Conservation (phyloP, 2,888 invertebrate genomes). For the Bombylius major region DNA sequence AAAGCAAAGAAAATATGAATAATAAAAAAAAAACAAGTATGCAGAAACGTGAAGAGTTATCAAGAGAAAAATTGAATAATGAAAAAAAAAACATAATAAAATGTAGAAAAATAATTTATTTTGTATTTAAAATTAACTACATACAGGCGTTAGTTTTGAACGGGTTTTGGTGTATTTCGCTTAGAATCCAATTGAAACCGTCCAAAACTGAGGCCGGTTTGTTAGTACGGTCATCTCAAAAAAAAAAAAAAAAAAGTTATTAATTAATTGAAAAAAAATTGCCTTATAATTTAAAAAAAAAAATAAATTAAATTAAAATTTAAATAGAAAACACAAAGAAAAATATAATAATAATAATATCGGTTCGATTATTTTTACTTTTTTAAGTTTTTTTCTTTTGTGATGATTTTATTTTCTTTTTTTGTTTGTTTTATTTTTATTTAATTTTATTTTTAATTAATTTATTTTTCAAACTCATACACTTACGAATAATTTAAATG, state of each 20-base stretch:
- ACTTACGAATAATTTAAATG: no score
- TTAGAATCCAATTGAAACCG: slow-evolving; percentile 38
- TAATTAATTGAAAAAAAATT: slow-evolving; percentile 1
- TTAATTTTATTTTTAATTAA: no score
- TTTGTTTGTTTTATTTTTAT: no score
- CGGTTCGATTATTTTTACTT: not conserved
- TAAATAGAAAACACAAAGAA: no score
- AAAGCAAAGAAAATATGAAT: not conserved
- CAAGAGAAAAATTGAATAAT: not conserved
- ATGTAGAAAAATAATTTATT: not conserved
- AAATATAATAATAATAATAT: no score
- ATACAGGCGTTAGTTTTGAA: slow-evolving; percentile 36
- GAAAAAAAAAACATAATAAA: not conserved
- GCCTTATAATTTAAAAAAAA: not conserved
- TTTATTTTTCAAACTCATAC: no score
- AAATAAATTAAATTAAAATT: no score
- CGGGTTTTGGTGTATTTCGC: slow-evolving; percentile 38
- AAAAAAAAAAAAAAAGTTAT: no score
- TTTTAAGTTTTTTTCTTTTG: not conserved
- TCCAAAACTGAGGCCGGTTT: slow-evolving; percentile 38
- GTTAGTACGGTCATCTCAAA: slow-evolving; percentile 20
- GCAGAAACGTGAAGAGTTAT: not conserved
- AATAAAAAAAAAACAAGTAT: not conserved
- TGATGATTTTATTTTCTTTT: not conserved
- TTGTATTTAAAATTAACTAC: slow-evolving; percentile 13